phyloP scores from a whole-genome alignment of 2,888 invertebrate species.

The Cerastis rubricosa region DNA sequence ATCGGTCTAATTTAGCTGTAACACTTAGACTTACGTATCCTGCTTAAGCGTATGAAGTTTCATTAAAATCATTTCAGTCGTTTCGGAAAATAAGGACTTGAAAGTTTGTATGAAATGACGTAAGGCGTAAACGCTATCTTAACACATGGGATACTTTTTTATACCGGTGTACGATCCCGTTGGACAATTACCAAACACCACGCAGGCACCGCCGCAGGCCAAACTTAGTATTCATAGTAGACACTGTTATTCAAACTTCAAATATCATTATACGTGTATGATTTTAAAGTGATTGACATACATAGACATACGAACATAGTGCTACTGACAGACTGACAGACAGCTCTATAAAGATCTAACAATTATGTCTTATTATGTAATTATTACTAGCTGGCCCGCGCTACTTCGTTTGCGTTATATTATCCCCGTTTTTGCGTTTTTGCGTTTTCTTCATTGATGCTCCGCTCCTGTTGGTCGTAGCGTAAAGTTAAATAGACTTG shows the following conservation, averaged over 20 bases:
- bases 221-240: background rate
- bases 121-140: too few species aligned
- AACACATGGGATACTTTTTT: background rate
- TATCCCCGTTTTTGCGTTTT: too few species aligned
- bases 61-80: too few species aligned
- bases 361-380: background rate
- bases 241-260: slow-evolving; percentile 1
- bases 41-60: too few species aligned
- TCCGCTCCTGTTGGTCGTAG: too few species aligned
- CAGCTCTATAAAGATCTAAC: slow-evolving; percentile 10
- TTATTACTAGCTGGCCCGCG: background rate
- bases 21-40: too few species aligned
- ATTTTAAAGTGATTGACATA: slow-evolving; percentile 31
- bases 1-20: too few species aligned
- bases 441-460: too few species aligned
- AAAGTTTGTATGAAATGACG: too few species aligned
- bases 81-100: too few species aligned
- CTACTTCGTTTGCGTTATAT: too few species aligned
- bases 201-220: background rate
- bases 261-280: background rate
- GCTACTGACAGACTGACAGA: slow-evolving; percentile 16
- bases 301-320: background rate
- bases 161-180: background rate
- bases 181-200: background rate
- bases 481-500: too few species aligned